Conservation (phyloP, 2,113 vertebrate species). For the Pleuronectes platessa region DNA sequence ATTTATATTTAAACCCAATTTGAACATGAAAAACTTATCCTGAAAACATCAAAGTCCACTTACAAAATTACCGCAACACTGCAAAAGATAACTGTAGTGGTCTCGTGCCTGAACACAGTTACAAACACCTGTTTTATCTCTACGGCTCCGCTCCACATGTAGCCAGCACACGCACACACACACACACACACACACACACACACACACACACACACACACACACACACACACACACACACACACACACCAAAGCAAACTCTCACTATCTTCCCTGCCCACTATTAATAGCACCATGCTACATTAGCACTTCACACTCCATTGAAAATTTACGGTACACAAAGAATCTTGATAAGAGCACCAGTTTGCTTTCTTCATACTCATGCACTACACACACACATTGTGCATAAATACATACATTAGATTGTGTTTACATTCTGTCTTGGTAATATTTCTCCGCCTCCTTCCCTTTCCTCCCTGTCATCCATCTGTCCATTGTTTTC, state of each 20-base stretch:
- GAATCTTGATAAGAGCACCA: conserved; percentile 50
- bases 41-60: conserved; percentile 37
- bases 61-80: conserved; percentile 13
- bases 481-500: conserved; percentile 76
- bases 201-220: background rate
- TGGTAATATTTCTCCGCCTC: conserved; percentile 21
- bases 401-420: conserved; percentile 10
- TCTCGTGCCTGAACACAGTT: conserved; percentile 55
- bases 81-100: conserved; percentile 26
- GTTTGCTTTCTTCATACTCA: conserved; percentile 26
- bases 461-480: conserved; percentile 37
- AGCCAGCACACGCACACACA: conserved; percentile 36
- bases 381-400: background rate
- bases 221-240: background rate
- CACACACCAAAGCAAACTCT: background rate
- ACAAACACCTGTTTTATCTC: conserved; percentile 57
- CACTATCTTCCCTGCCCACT: conserved; percentile 50
- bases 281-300: conserved; percentile 78
- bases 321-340: conserved; percentile 48
- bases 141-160: conserved; percentile 31
- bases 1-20: background rate
- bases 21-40: conserved; percentile 1
- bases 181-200: conserved; percentile 32
- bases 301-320: conserved; percentile 71
- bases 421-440: conserved; percentile 45